Evolutionary conservation across 2,113 vertebrate species (phyloP).

Genomic region (Sinocyclocheilus anshuiensis): DNA sequence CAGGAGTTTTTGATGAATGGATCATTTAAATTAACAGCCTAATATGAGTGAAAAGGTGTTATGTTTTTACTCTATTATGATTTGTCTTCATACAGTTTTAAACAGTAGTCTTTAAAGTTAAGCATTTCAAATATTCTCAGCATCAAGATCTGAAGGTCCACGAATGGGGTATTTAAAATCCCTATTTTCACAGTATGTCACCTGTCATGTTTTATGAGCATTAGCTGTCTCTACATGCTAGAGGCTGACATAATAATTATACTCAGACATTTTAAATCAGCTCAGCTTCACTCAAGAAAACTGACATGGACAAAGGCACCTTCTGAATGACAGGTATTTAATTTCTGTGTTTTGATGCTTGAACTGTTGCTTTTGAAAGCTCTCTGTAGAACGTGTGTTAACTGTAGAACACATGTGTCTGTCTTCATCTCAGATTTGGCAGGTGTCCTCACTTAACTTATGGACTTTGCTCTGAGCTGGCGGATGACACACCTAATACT

Average conservation of each 20-base stretch:
- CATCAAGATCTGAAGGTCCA: neutral
- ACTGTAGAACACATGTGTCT: neutral
- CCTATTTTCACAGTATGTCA: neutral
- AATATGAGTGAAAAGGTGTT: neutral
- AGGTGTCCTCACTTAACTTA: neutral
- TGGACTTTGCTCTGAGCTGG: neutral
- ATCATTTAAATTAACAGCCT: neutral
- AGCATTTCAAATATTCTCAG: neutral
- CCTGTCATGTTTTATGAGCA: neutral
- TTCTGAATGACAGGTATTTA: neutral
- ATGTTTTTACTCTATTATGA: neutral
- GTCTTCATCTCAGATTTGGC: constrained; percentile 14
- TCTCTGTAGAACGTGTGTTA: neutral
- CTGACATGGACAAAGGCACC: neutral
- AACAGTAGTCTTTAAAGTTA: neutral
- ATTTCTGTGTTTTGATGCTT: neutral
- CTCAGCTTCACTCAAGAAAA: constrained; percentile 5
- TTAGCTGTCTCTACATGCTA: neutral
- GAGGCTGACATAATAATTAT: constrained; percentile 1
- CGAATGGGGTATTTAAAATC: neutral
- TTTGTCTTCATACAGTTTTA: neutral
- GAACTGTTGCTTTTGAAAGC: neutral
- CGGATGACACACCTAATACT: neutral
- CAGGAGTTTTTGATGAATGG: neutral
- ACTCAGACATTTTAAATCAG: neutral